These are phyloP conservation scores for Micromys minutus DNA, from an alignment of 2,113 vertebrate species.

Conservation along the genomic window DNA sequence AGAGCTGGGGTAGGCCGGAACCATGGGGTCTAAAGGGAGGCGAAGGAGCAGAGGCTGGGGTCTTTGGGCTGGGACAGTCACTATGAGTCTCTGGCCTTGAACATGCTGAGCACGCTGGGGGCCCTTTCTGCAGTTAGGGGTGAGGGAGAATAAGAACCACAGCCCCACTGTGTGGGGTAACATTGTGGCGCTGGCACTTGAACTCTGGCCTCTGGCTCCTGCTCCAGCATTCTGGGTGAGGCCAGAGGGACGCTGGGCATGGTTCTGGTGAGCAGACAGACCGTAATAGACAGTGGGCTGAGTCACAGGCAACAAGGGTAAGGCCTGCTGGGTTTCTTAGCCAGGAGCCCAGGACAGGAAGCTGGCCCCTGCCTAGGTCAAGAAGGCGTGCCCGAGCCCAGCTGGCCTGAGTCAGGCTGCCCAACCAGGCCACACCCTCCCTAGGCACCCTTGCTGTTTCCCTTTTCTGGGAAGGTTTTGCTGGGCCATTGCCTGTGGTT, in stretches of 20 bases:
- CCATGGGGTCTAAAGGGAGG: background rate
- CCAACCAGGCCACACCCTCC: conserved; percentile 50
- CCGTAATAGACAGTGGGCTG: background rate
- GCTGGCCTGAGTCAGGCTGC: conserved; percentile 73
- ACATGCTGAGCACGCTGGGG: background rate
- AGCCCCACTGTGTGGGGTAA: background rate
- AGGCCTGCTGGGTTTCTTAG: conserved; percentile 40
- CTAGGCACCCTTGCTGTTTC: conserved; percentile 38
- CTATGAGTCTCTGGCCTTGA: background rate
- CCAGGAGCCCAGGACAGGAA: conserved; percentile 44
- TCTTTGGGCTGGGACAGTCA: background rate
- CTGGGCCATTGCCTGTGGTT: background rate
- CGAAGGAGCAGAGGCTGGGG: background rate
- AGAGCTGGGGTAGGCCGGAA: conserved; percentile 33
- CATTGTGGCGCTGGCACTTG: background rate
- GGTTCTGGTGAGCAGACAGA: background rate
- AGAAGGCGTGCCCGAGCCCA: conserved; percentile 62
- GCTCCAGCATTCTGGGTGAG: conserved; percentile 11
- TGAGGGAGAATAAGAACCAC: background rate
- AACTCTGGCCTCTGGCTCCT: conserved; percentile 54
- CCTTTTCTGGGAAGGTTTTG: conserved; percentile 73
- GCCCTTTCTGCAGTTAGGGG: background rate
- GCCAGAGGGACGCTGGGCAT: background rate
- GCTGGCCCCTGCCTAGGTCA: conserved; percentile 55
- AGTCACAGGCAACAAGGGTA: conserved; percentile 53